These are phyloP conservation scores for Okapia johnstoni DNA, from an alignment of 2,113 vertebrate genomes.

Conservation along the genomic window DNA sequence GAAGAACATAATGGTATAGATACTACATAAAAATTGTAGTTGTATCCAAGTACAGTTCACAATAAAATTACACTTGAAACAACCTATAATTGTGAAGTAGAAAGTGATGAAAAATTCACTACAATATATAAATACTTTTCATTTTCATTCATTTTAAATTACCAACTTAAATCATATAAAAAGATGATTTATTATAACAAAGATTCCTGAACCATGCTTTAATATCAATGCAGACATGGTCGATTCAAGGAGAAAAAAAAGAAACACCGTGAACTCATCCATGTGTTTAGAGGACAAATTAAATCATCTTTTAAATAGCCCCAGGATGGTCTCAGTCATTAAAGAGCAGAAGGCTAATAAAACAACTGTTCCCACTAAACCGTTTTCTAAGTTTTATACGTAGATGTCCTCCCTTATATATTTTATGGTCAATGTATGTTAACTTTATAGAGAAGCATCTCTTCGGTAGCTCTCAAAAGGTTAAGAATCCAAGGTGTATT, in stretches of 20 bases:
- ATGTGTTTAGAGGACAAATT: conserved; percentile 49
- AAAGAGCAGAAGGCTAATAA: conserved; percentile 53
- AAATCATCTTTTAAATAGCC: conserved; percentile 52
- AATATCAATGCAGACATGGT: not conserved
- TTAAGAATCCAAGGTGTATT: conserved; percentile 26
- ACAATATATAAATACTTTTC: too few relatives aligned
- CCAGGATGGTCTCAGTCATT: not conserved
- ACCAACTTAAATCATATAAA: not conserved
- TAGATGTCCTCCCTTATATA: conserved; percentile 43
- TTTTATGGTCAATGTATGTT: conserved; percentile 58
- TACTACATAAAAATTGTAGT: not conserved
- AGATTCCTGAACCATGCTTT: not conserved
- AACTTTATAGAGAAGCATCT: conserved; percentile 39
- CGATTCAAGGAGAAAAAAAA: not conserved
- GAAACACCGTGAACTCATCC: not conserved
- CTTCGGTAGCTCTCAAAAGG: conserved; percentile 29
- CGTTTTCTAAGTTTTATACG: conserved; percentile 42
- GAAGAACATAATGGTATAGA: not conserved
- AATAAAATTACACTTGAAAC: conserved; percentile 1
- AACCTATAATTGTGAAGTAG: not conserved
- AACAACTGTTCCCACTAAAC: conserved; percentile 43
- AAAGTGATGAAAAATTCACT: not conserved
- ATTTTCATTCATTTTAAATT: too few relatives aligned
- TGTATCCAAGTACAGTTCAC: not conserved
- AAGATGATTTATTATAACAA: not conserved